These are phyloP conservation scores for Coronaproctus castanopsis DNA, from an alignment of 2,888 invertebrate species.

Conservation along the genomic window DNA sequence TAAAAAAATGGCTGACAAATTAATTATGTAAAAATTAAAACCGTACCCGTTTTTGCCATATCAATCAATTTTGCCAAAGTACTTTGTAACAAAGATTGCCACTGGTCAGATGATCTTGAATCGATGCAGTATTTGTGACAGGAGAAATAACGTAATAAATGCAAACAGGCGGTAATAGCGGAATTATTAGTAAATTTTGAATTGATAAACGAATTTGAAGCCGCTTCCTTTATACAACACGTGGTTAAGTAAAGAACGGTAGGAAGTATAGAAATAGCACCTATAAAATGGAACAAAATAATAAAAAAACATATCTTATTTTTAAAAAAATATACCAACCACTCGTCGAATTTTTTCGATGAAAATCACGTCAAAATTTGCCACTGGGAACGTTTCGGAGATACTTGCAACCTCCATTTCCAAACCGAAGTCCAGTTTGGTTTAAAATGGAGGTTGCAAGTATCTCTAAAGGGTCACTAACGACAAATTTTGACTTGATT, in stretches of 20 bases:
- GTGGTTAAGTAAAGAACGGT: conserved; percentile 78
- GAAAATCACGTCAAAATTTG: no score
- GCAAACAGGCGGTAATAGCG: conserved; percentile 47
- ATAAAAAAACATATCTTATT: no score
- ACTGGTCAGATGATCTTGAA: conserved; percentile 40
- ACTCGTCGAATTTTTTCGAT: no score
- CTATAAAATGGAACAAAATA: conserved; percentile 25
- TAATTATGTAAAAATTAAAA: no score
- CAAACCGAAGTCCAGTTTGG: no score
- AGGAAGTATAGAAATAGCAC: conserved; percentile 70
- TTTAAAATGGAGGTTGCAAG: no score
- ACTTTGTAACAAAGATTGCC: conserved; percentile 66
- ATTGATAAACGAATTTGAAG: conserved; percentile 34
- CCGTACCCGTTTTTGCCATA: conserved; percentile 64
- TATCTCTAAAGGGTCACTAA: no score
- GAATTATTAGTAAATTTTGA: conserved; percentile 29
- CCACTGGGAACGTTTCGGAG: no score
- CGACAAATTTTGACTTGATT: no score
- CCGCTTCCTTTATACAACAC: conserved; percentile 69
- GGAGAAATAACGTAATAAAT: conserved; percentile 46
- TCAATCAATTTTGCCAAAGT: conserved; percentile 77
- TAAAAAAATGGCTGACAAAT: no score
- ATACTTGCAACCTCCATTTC: no score
- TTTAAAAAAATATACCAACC: no score
- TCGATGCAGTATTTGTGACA: conserved; percentile 43